Evolutionary conservation across 2,113 vertebrate genomes (phyloP).

Genomic region (Ophthalmolycus amberensis): DNA sequence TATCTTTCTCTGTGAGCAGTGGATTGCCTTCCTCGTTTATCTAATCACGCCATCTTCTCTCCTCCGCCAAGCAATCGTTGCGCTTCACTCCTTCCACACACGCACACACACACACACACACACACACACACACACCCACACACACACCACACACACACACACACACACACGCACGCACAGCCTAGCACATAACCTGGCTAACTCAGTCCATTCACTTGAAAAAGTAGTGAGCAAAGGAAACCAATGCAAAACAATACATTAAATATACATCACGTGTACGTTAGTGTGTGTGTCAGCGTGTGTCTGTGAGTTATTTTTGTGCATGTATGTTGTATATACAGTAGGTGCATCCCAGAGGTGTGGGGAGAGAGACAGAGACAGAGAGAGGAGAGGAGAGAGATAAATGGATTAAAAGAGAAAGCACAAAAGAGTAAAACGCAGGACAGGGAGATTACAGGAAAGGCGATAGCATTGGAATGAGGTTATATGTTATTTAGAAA

Average conservation of each 20-base stretch:
- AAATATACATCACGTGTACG: constrained; percentile 3
- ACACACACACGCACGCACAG: constrained; percentile 34
- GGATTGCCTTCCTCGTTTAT: constrained; percentile 81
- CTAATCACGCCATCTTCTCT: constrained; percentile 84
- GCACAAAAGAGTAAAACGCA: constrained; percentile 6
- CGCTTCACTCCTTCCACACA: constrained; percentile 62
- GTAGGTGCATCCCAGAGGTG: not conserved
- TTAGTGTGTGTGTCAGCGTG: not conserved
- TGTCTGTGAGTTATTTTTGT: not conserved
- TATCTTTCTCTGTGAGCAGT: constrained; percentile 75
- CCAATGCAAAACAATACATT: constrained; percentile 18
- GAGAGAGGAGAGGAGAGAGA: not conserved
- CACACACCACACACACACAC: constrained; percentile 18
- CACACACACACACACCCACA: constrained; percentile 14
- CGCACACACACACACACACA: constrained; percentile 28
- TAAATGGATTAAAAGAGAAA: constrained; percentile 31
- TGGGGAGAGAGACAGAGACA: not conserved
- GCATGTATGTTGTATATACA: not conserved
- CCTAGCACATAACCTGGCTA: constrained; percentile 43
- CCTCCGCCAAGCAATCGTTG: constrained; percentile 78
- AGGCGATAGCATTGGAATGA: constrained; percentile 33
- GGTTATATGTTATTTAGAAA: constrained; percentile 47
- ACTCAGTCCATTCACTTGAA: constrained; percentile 48
- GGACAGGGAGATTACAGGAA: constrained; percentile 30
- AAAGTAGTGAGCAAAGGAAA: constrained; percentile 38